Base-by-base conservation (phyloP, 1,140 invertebrate species). In the Mesaphorura yosii region DNA sequence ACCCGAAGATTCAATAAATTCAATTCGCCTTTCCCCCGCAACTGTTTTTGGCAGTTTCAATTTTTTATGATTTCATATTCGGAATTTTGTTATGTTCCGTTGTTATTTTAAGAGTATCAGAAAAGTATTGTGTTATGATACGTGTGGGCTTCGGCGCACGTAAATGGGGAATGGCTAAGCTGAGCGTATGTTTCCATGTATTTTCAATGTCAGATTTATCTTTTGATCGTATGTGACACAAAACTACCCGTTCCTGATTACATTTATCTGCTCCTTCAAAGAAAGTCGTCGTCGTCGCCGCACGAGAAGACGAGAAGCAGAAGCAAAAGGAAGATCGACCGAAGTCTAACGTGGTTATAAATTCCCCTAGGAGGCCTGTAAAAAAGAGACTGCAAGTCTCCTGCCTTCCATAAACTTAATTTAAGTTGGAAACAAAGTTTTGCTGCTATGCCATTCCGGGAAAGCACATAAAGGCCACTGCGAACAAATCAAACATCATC, bases 381-480 rank as follows among this genome's bases (percentile, higher is more conserved):
- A n/a, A n/a, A n/a, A 31, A 55, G 15, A 51, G 57, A 38, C 47
- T 37, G 38, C n/a, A n/a, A n/a, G n/a, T n/a, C n/a, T n/a, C 23
- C 40, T 46, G 26, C 42, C 51, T 46, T 55, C 52, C 53, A 55
- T 49, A 59, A 59, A 59, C 53, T 53, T 55, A 59, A 59, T 59
- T 59, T 59, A n/a, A 31, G 48, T 51, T 44, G 37, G 45, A 17
- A 53, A 45, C 48, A 54, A 59, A 59, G 48, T 55, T 59, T 58
- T 46, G n/a, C n/a, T n/a, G n/a, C n/a, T n/a, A n/a, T 48, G 39
- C 50, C 27, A 22, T 47, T 38, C 10, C 47, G n/a, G n/a, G n/a
- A n/a, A 45, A 25, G 28, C 12, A 52, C 51, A 52, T 19, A 41
- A 34, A 52, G 40, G 27, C 23, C 27, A 23, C 20, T 29, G 12